Percentiles rank a stretch among this genome's conserved stretches.
phyloP scores from a whole-genome alignment of 2,888 invertebrate genomes.

The Pterostichus madidus region DNA sequence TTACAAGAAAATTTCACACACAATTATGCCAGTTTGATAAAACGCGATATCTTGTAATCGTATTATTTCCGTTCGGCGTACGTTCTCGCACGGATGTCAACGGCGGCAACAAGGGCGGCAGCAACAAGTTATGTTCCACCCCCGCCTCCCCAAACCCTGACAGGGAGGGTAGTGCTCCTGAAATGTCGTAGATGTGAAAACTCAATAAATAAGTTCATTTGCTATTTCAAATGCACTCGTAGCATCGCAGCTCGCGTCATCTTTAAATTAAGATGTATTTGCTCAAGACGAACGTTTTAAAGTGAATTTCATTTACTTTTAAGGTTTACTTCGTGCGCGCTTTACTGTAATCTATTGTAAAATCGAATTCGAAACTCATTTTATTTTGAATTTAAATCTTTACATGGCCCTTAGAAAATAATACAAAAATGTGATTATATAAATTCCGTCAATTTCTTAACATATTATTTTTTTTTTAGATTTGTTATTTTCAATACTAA shows the following conservation, averaged over 20 bases:
- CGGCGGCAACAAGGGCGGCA: constrained; percentile 43
- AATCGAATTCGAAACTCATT: no score
- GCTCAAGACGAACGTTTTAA: not conserved
- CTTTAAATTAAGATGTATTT: not conserved
- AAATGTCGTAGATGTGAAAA: constrained; percentile 28
- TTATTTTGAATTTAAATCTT: no score
- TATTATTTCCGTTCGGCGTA: constrained; percentile 60
- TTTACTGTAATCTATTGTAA: no score
- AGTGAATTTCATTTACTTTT: constrained; percentile 6
- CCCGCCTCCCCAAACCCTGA: not conserved
- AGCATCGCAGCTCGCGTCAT: not conserved
- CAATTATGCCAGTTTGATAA: constrained; percentile 59
- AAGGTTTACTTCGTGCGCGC: no score
- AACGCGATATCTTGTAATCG: constrained; percentile 61
- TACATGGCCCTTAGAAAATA: no score
- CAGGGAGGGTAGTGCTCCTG: not conserved
- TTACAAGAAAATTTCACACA: constrained; percentile 58
- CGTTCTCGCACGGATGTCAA: constrained; percentile 30
- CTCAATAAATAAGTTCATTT: constrained; percentile 50
- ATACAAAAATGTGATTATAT: no score
- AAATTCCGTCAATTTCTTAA: no score
- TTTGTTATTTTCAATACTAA: no score
- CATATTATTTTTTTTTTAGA: no score
- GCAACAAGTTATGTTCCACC: constrained; percentile 54
- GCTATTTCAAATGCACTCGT: constrained; percentile 25